Conservation (phyloP, 2,888 invertebrate species). For the Andricus quercusramuli region DNA sequence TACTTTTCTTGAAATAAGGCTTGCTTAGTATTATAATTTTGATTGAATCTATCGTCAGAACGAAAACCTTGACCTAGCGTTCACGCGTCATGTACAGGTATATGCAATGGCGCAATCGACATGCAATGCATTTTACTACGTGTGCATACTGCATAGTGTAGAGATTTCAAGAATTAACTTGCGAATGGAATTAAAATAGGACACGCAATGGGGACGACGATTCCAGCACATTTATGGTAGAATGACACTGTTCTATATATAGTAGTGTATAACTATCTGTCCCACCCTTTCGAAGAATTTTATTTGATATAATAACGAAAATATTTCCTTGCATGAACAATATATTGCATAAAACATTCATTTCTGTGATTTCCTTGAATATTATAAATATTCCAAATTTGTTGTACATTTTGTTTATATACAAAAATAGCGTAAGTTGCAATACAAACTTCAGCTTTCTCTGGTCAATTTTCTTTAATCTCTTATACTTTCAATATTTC, state of each 20-base stretch:
- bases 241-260: not conserved
- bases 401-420: too few species aligned
- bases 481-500: too few species aligned
- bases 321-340: not conserved
- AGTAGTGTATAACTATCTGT: not conserved
- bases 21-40: not conserved
- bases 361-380: too few species aligned
- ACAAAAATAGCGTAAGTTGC: too few species aligned
- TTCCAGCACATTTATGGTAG: not conserved
- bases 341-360: not conserved
- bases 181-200: not conserved
- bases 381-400: too few species aligned
- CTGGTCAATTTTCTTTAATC: too few species aligned
- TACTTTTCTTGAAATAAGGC: too few species aligned
- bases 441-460: too few species aligned
- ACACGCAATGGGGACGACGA: not conserved
- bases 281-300: not conserved
- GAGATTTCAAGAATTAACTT: not conserved
- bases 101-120: not conserved
- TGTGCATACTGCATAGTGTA: not conserved
- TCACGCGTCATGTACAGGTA: not conserved
- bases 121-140: not conserved
- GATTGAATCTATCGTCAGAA: not conserved
- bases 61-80: not conserved
- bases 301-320: not conserved